Percentiles rank a stretch among this genome's conserved stretches.
phyloP scores from a whole-genome alignment of 2,797 vertebrate genomes.

The Sebastes oblongus region DNA sequence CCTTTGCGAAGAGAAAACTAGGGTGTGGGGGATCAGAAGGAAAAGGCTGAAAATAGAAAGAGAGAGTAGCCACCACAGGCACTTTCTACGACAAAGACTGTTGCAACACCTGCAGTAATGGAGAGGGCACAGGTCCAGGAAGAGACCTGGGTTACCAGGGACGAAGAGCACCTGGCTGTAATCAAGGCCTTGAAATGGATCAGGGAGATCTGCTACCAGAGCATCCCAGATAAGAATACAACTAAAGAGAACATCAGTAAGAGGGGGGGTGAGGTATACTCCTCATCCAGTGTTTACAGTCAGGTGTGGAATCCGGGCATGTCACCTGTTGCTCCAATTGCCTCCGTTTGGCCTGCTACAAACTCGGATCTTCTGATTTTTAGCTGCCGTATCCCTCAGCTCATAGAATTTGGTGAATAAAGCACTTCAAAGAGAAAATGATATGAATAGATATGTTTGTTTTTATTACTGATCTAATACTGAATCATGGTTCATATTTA shows the following conservation, averaged over 20 bases:
- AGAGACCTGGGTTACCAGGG: not conserved
- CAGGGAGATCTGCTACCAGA: not conserved
- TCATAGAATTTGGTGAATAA: too few relatives aligned
- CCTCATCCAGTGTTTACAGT: too few relatives aligned
- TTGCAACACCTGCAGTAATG: not conserved
- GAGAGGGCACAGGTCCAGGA: not conserved
- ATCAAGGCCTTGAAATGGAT: not conserved
- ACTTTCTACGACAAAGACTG: not conserved
- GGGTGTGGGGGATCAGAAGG: not conserved
- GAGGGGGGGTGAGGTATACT: rapidly evolving
- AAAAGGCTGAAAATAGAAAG: not conserved
- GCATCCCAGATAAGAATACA: not conserved
- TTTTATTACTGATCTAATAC: too few relatives aligned
- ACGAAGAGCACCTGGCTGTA: not conserved
- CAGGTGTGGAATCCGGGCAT: too few relatives aligned
- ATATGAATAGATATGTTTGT: too few relatives aligned
- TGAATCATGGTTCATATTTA: too few relatives aligned
- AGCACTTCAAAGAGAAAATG: too few relatives aligned
- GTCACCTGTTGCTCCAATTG: too few relatives aligned
- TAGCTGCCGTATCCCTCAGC: too few relatives aligned
- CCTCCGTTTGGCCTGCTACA: too few relatives aligned
- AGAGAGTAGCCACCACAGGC: not conserved
- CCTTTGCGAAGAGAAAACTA: not conserved
- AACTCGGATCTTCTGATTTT: too few relatives aligned
- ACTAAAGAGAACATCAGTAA: rapidly evolving